Conservation (phyloP, 2,888 invertebrate genomes). For the Scaptomyza polygonia region DNA sequence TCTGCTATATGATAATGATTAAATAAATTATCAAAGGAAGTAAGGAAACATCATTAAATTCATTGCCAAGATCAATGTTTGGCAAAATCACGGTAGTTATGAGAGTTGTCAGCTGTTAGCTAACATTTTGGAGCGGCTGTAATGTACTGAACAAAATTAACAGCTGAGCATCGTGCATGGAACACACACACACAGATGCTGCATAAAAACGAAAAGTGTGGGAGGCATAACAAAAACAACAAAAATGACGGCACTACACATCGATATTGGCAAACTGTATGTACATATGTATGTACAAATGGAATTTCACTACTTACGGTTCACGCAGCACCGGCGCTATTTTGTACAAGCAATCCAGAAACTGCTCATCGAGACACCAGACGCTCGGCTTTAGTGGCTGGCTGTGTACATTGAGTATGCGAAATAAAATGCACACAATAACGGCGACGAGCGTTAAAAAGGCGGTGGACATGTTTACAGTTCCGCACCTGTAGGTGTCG, state of each 20-base stretch:
- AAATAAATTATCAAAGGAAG: not conserved
- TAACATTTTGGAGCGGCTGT: constrained; percentile 58
- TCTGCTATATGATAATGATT: not conserved
- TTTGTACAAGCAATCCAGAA: constrained; percentile 91
- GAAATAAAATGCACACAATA: constrained; percentile 92
- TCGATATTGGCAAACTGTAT: constrained; percentile 7
- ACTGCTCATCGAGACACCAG: constrained; percentile 90
- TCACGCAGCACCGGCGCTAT: constrained; percentile 91
- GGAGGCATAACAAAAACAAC: constrained; percentile 35
- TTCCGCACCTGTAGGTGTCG: constrained; percentile 37
- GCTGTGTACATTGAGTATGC: constrained; percentile 93
- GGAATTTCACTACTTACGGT: constrained; percentile 89
- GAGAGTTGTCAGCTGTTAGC: constrained; percentile 14
- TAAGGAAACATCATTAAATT: not conserved
- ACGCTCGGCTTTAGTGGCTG: constrained; percentile 91
- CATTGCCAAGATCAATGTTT: not conserved
- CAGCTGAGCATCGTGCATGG: constrained; percentile 49
- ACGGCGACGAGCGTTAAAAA: constrained; percentile 92
- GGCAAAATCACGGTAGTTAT: not conserved
- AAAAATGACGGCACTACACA: constrained; percentile 19
- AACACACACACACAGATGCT: constrained; percentile 13
- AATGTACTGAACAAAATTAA: constrained; percentile 27
- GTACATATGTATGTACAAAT: not conserved
- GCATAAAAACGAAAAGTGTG: constrained; percentile 9
- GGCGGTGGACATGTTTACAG: constrained; percentile 89